Evolutionary conservation across 2,888 invertebrate species (phyloP).

Genomic region (Bellardia pandia): DNA sequence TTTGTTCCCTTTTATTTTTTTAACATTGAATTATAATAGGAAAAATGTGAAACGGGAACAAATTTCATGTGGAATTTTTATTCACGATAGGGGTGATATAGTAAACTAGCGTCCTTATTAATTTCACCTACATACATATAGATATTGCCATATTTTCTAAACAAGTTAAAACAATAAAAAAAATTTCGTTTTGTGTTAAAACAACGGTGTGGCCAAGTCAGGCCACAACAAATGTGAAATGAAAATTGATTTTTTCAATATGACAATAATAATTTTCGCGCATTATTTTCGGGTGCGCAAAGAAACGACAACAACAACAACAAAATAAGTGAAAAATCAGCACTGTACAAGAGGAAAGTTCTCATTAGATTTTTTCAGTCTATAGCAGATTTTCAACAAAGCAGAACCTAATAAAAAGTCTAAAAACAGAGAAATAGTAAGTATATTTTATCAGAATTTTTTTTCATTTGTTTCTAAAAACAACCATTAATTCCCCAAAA

Average conservation of each 20-base stretch:
- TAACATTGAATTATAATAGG: too few species aligned
- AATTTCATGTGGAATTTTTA: too few species aligned
- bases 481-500: neutral
- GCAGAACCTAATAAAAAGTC: slow-evolving; percentile 53
- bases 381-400: slow-evolving; percentile 67
- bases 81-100: too few species aligned
- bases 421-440: slow-evolving; percentile 49
- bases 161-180: neutral
- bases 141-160: neutral
- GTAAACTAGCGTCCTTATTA: too few species aligned
- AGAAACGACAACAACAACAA: neutral
- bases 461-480: slow-evolving; percentile 26
- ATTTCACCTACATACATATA: neutral
- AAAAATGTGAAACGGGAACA: too few species aligned
- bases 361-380: slow-evolving; percentile 64
- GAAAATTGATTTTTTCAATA: slow-evolving; percentile 64
- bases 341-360: slow-evolving; percentile 49
- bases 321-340: slow-evolving; percentile 36
- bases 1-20: too few species aligned
- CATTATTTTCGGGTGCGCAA: slow-evolving; percentile 67
- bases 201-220: neutral
- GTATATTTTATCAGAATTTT: slow-evolving; percentile 33
- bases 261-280: slow-evolving; percentile 62
- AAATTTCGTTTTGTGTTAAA: neutral
- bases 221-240: neutral